Conservation (phyloP, 2,888 invertebrate species). For the Noctua janthe region DNA sequence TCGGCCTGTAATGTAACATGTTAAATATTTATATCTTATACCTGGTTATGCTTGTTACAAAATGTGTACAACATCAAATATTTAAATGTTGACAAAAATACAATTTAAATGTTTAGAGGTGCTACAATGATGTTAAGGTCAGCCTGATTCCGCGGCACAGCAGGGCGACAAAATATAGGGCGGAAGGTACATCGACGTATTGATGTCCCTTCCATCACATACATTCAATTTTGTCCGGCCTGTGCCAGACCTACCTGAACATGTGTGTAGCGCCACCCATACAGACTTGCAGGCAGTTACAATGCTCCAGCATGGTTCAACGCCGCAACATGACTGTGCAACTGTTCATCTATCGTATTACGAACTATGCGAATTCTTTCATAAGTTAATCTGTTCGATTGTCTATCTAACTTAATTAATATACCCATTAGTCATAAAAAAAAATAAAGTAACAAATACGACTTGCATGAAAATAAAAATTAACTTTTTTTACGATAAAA, state of each 20-base stretch:
- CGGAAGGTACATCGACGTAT: neutral
- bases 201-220: too few relatives aligned
- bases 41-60: slow-evolving; percentile 35
- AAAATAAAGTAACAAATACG: slow-evolving; percentile 23
- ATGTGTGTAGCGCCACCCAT: neutral
- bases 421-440: slow-evolving; percentile 33
- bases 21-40: slow-evolving; percentile 30
- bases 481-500: slow-evolving; percentile 27
- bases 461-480: slow-evolving; percentile 34
- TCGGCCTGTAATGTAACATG: neutral
- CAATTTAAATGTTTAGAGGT: neutral
- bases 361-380: slow-evolving; percentile 27
- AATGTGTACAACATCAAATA: slow-evolving; percentile 32
- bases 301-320: slow-evolving; percentile 22
- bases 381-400: slow-evolving; percentile 47
- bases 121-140: neutral
- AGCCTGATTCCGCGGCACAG: neutral
- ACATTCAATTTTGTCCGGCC: neutral
- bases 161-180: neutral
- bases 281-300: neutral
- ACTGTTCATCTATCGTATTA: neutral
- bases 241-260: neutral
- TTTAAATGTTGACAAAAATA: slow-evolving; percentile 8
- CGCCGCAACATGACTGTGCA: neutral
- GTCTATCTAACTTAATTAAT: slow-evolving; percentile 44